Conservation (phyloP, 2,113 vertebrate species). For the Halichoeres trimaculatus region DNA sequence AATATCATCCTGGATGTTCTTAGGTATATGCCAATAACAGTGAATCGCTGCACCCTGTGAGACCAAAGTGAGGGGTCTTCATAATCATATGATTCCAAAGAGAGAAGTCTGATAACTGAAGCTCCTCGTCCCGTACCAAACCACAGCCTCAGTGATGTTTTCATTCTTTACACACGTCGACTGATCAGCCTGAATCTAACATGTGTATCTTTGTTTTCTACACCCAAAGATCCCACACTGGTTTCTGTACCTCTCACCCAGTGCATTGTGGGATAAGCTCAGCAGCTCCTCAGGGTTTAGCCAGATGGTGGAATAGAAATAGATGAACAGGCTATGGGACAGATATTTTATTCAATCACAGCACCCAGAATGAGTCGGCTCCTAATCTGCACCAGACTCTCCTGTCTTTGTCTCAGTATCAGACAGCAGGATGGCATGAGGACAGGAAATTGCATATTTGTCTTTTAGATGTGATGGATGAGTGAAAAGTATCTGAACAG, state of each 20-base stretch:
- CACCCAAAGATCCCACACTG: not conserved
- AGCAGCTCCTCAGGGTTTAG: not conserved
- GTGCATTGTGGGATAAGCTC: not conserved
- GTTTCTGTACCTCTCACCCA: not conserved
- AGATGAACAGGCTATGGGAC: not conserved
- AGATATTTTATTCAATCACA: constrained; percentile 15
- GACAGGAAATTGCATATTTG: constrained; percentile 36
- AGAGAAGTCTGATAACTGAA: too few species aligned
- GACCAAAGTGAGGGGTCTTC: too few species aligned
- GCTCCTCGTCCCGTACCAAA: too few species aligned
- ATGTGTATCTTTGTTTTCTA: too few species aligned
- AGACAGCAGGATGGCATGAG: constrained; percentile 9
- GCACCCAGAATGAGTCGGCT: not conserved
- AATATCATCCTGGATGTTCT: too few species aligned
- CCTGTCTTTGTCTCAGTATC: constrained; percentile 21
- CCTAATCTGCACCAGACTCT: constrained; percentile 22
- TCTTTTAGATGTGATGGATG: constrained; percentile 21
- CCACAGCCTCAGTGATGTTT: too few species aligned
- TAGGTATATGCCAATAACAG: too few species aligned
- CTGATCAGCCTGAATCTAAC: too few species aligned
- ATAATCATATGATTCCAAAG: too few species aligned
- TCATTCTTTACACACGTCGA: too few species aligned
- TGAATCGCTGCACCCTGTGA: too few species aligned
- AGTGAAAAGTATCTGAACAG: constrained; percentile 20
- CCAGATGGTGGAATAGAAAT: not conserved